Conservation (phyloP, 1,140 invertebrate species). For the Apolygus lucorum region DNA sequence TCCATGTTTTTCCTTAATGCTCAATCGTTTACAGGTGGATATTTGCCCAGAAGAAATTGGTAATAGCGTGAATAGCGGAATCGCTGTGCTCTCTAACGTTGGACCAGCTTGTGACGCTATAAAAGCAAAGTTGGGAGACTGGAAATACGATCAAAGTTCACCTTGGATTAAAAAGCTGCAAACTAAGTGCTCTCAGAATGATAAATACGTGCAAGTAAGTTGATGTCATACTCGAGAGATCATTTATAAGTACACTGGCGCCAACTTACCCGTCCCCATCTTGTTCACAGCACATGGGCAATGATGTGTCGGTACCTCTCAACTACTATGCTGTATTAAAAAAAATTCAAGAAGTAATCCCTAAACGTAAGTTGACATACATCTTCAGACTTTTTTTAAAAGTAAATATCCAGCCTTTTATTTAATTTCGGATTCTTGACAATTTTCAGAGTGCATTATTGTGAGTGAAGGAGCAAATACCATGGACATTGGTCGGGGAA, state of each 20-base stretch:
- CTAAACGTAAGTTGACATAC: conserved; percentile 46
- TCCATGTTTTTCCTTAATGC: too few relatives aligned
- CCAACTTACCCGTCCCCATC: too few relatives aligned
- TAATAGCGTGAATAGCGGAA: conserved; percentile 66
- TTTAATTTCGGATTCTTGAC: too few relatives aligned
- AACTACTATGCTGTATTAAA: conserved; percentile 92
- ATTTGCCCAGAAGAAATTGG: conserved; percentile 83
- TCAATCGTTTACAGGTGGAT: conserved; percentile 57
- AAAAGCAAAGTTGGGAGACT: conserved; percentile 37
- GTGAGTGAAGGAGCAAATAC: conserved; percentile 98
- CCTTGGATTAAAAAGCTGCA: conserved; percentile 52
- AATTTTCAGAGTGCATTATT: conserved; percentile 73
- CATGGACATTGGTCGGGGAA: conserved; percentile 92
- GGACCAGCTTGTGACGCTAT: conserved; percentile 57
- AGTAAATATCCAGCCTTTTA: too few relatives aligned
- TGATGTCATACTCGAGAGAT: conserved; percentile 4
- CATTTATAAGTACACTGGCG: not conserved
- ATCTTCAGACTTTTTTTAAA: too few relatives aligned
- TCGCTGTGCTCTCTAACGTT: conserved; percentile 74
- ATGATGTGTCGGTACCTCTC: conserved; percentile 60
- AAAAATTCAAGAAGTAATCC: conserved; percentile 61
- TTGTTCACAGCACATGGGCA: conserved; percentile 46
- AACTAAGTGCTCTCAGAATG: conserved; percentile 48
- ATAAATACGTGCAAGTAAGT: conserved; percentile 44
- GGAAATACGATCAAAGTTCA: conserved; percentile 39